Evolutionary conservation across 2,797 vertebrate species (phyloP).

Genomic region (Philypnodon macrostomus): DNA sequence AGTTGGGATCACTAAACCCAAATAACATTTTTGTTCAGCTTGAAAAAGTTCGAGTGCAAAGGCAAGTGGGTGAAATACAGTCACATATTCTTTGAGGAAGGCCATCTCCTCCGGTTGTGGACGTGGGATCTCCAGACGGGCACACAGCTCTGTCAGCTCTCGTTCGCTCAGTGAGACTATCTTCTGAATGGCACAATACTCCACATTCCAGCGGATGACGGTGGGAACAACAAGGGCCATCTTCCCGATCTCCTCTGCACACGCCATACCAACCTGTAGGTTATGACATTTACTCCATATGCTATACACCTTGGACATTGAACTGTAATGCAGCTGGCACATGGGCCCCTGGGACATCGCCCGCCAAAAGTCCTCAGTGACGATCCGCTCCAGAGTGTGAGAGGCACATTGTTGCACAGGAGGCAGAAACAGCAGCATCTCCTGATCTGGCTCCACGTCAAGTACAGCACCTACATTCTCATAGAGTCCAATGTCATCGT

Average conservation of each 20-base stretch:
- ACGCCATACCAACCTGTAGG: constrained; percentile 61
- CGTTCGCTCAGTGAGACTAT: constrained; percentile 63
- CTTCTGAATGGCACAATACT: constrained; percentile 73
- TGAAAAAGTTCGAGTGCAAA: constrained; percentile 77
- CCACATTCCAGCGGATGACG: constrained; percentile 71
- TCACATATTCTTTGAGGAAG: constrained; percentile 72
- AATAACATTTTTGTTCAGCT: constrained; percentile 76
- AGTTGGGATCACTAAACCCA: constrained; percentile 75
- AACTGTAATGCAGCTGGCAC: constrained; percentile 66
- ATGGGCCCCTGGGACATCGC: constrained; percentile 69
- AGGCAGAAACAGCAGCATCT: constrained; percentile 69
- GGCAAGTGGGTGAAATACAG: constrained; percentile 73
- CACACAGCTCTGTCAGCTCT: constrained; percentile 70
- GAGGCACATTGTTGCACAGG: constrained; percentile 70
- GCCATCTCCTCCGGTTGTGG: constrained; percentile 70
- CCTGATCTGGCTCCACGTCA: constrained; percentile 62
- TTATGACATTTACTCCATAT: constrained; percentile 74
- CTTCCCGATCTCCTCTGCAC: constrained; percentile 69
- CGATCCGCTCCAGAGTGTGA: constrained; percentile 70
- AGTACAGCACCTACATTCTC: constrained; percentile 68
- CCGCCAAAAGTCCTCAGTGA: constrained; percentile 69
- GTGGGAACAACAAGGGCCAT: constrained; percentile 64
- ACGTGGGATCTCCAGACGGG: constrained; percentile 61
- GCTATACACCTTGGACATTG: constrained; percentile 69
- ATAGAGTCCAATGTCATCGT: constrained; percentile 62